Conservation (phyloP, 2,888 invertebrate species). For the Drosophila koepferae region DNA sequence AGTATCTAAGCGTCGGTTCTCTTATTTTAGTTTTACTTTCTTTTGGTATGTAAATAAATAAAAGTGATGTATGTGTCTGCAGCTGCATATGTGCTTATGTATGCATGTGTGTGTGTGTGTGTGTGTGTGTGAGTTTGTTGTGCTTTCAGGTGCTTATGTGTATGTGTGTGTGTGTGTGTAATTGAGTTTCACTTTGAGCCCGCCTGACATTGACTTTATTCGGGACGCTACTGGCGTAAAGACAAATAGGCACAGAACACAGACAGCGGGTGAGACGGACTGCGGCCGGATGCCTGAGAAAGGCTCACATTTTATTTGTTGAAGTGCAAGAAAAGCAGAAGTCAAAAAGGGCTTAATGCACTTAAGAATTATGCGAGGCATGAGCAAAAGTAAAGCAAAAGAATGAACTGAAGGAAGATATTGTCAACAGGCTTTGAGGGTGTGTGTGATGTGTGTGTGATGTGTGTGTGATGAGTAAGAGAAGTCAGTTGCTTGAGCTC, state of each 20-base stretch:
- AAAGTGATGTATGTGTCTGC: constrained; percentile 61
- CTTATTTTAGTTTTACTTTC: constrained; percentile 1
- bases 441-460: not conserved
- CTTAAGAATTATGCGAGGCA: constrained; percentile 62
- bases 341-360: constrained; percentile 70
- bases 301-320: constrained; percentile 61
- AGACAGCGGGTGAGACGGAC: constrained; percentile 12
- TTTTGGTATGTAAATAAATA: constrained; percentile 66
- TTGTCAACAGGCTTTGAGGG: constrained; percentile 30
- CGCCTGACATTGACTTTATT: constrained; percentile 75
- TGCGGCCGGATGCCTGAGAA: constrained; percentile 35
- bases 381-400: constrained; percentile 40
- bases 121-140: constrained; percentile 29
- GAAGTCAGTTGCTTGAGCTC: constrained; percentile 15
- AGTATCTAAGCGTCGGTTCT: constrained; percentile 11
- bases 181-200: constrained; percentile 70
- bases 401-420: constrained; percentile 14
- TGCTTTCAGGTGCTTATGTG: constrained; percentile 31
- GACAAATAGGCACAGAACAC: constrained; percentile 58
- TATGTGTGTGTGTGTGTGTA: constrained; percentile 51
- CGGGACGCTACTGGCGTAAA: constrained; percentile 51
- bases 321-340: constrained; percentile 66
- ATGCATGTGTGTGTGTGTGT: constrained; percentile 13
- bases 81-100: constrained; percentile 27
- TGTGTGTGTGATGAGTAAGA: not conserved